Evolutionary conservation across 2,113 vertebrate species (phyloP).

Genomic region (Ctenodactylus gundi): DNA sequence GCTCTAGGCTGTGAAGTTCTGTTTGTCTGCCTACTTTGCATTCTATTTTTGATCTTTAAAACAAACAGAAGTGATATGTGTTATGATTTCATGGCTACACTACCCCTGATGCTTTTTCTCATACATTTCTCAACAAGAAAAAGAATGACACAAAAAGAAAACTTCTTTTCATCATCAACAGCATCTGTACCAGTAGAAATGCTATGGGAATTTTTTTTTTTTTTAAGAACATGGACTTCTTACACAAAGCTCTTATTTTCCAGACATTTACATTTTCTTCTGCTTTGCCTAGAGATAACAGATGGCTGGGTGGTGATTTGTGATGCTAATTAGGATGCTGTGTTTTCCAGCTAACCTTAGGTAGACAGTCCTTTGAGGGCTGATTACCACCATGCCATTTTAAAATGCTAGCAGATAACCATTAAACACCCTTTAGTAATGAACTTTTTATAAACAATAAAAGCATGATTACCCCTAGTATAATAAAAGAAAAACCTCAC

Average conservation of each 20-base stretch:
- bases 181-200: not conserved
- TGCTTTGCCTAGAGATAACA: slow-evolving; percentile 60
- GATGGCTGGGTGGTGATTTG: slow-evolving; percentile 67
- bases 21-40: slow-evolving; percentile 24
- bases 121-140: not conserved
- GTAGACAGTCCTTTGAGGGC: slow-evolving; percentile 70
- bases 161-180: not conserved
- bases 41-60: slow-evolving; percentile 51
- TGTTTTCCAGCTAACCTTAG: slow-evolving; percentile 76
- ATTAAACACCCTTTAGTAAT: slow-evolving; percentile 66
- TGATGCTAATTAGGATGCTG: slow-evolving; percentile 73
- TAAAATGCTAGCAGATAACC: slow-evolving; percentile 71
- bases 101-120: not conserved
- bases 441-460: slow-evolving; percentile 71
- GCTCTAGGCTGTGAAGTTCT: not conserved
- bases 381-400: slow-evolving; percentile 64
- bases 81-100: not conserved
- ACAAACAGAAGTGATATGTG: not conserved
- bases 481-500: slow-evolving; percentile 38
- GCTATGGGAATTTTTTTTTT: too few relatives aligned
- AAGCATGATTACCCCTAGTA: slow-evolving; percentile 49
- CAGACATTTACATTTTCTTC: slow-evolving; percentile 55
- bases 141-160: not conserved
- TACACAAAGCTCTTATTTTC: slow-evolving; percentile 40
- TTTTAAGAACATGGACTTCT: slow-evolving; percentile 40